These are phyloP conservation scores for Cephalopholis sonnerati DNA, from an alignment of 2,113 vertebrate species.

Conservation along the genomic window DNA sequence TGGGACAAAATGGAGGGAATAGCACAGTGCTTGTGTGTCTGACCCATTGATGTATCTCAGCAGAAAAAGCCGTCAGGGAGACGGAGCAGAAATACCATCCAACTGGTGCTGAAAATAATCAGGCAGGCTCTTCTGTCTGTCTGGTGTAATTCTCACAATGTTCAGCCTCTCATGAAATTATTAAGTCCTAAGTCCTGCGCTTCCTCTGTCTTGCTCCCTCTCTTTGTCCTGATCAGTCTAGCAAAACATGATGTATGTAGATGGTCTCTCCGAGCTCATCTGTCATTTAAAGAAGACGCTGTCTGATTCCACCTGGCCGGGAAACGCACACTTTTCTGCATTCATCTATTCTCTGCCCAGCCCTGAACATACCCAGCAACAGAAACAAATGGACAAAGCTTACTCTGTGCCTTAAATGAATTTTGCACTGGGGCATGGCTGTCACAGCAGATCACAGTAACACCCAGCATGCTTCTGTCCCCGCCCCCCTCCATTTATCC, in stretches of 20 bases:
- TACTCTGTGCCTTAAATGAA: constrained; percentile 63
- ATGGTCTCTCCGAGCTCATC: constrained; percentile 52
- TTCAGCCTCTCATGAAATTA: constrained; percentile 72
- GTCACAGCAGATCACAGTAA: constrained; percentile 64
- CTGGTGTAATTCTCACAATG: constrained; percentile 55
- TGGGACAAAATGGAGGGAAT: constrained; percentile 63
- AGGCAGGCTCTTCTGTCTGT: constrained; percentile 35
- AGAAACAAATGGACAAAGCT: constrained; percentile 61
- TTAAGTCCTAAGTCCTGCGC: constrained; percentile 51
- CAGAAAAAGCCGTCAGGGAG: constrained; percentile 32
- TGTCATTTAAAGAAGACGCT: constrained; percentile 59
- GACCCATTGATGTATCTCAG: constrained; percentile 34
- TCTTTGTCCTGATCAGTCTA: constrained; percentile 47
- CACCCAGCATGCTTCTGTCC: constrained; percentile 51
- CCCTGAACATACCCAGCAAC: constrained; percentile 12
- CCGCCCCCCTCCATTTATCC: constrained; percentile 24
- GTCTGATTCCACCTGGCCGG: constrained; percentile 65
- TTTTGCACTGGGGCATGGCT: constrained; percentile 60
- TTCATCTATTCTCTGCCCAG: constrained; percentile 31
- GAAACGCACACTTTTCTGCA: constrained; percentile 36
- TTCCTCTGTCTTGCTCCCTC: constrained; percentile 28
- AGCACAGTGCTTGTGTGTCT: constrained; percentile 28
- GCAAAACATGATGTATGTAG: constrained; percentile 60
- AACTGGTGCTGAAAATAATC: constrained; percentile 46
- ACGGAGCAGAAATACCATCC: constrained; percentile 33